Evolutionary conservation across 2,113 vertebrate species (phyloP), one percentile per base, ranked within the genome.

Genomic region (Antennarius striatus): DNA sequence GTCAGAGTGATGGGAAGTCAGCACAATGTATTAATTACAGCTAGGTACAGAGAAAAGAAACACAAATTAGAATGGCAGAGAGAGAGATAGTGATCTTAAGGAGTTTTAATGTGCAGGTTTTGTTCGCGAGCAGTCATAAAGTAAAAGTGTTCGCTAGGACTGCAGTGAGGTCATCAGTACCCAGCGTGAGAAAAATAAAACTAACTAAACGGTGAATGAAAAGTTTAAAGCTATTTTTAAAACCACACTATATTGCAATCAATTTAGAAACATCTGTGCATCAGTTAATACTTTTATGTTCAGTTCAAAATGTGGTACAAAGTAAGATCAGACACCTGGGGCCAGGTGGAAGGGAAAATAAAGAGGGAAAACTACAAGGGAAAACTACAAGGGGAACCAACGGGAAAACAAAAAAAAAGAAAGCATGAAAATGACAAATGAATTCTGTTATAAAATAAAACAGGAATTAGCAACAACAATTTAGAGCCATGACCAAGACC

Each of bases 21-120:
- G 67, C 86, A 83, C 73, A 83, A 86, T 75, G 78, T 78, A 87
- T 90, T 89, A 91, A 91, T 92, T 89, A 90, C 68, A 62, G 55
- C 76, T 22, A 82, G 63, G 85, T 83, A 46, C 66, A 54, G 61
- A 80, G 61, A 80, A 73, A 48, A 49, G 69, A 62, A 59, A 48
- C 50, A 60, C 48, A 58, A 86, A 48, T 59, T 52, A 75, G 66
- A 86, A 71, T 77, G 82, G 76, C 75, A 60, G 75, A 59, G 67
- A 47, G 62, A 63, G 65, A 79, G 60, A 58, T 45, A 49, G 39
- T 28, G 15, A 59, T 48, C 52, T 59, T 63, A 60, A 61, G 56
- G 63, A 72, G 69, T 83, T 75, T 76, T 56, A 66, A 78, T 68
- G 45, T 64, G 61, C 12, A 4, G 52, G 69, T 67, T 81, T 79